Percentiles rank a stretch among this genome's conserved stretches.
phyloP scores from a whole-genome alignment of 2,888 invertebrate species.

The Acrobasis repandana region DNA sequence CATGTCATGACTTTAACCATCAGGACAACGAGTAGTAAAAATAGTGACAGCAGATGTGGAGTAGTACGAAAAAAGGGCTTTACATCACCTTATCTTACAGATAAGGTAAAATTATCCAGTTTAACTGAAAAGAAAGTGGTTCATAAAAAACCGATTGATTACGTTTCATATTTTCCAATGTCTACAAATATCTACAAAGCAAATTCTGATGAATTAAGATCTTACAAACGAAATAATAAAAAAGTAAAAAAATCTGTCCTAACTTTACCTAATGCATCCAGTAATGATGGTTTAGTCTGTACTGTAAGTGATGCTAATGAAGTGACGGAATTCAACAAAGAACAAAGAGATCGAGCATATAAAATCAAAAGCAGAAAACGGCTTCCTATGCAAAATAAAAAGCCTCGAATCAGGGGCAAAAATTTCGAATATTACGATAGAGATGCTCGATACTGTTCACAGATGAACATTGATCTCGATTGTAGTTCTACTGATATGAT shows the following conservation, averaged over 20 bases:
- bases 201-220: constrained; percentile 66
- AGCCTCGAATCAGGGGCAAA: constrained; percentile 38
- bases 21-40: constrained; percentile 37
- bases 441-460: constrained; percentile 56
- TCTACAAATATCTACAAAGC: constrained; percentile 64
- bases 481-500: constrained; percentile 59
- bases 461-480: constrained; percentile 54
- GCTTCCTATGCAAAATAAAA: constrained; percentile 38
- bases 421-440: constrained; percentile 53
- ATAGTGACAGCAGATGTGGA: constrained; percentile 36
- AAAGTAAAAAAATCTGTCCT: constrained; percentile 67
- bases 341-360: constrained; percentile 38
- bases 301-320: constrained; percentile 74
- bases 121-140: constrained; percentile 56
- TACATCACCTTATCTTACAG: constrained; percentile 53
- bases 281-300: constrained; percentile 50
- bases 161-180: constrained; percentile 57
- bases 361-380: constrained; percentile 51
- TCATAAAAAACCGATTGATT: constrained; percentile 49
- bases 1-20: constrained; percentile 13
- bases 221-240: constrained; percentile 44
- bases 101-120: constrained; percentile 53
- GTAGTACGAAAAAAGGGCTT: constrained; percentile 40
- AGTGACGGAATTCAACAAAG: constrained; percentile 54
- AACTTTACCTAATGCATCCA: constrained; percentile 60